phyloP scores from a whole-genome alignment of 2,888 invertebrate genomes.

The Antheraea yamamai region DNA sequence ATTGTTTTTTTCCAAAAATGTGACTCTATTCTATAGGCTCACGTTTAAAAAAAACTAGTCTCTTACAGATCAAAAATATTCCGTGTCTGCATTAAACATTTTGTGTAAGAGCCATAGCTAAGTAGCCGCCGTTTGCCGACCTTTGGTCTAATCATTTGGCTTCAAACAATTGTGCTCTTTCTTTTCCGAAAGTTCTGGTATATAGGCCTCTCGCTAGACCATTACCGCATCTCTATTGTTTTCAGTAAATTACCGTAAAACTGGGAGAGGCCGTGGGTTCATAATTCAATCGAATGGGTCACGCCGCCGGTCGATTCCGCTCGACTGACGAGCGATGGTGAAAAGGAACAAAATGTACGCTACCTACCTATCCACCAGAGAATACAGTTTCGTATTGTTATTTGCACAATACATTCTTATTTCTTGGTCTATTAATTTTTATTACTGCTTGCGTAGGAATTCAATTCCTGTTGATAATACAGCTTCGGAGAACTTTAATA shows the following conservation, averaged over 20 bases:
- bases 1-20: too few species aligned
- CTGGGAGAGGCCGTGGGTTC: slow-evolving; percentile 19
- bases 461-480: neutral
- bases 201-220: neutral
- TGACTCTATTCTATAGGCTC: too few species aligned
- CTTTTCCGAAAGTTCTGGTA: too few species aligned
- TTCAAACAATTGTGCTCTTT: too few species aligned
- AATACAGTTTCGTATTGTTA: neutral
- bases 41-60: too few species aligned
- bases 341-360: neutral
- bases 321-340: neutral
- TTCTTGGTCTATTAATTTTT: slow-evolving; percentile 4
- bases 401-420: neutral
- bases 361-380: neutral
- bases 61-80: too few species aligned
- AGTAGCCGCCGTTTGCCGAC: too few species aligned
- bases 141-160: too few species aligned
- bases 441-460: neutral
- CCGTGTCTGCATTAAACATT: too few species aligned
- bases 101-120: too few species aligned
- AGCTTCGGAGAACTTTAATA: neutral
- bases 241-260: slow-evolving; percentile 21
- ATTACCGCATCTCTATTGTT: slow-evolving; percentile 10
- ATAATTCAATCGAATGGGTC: slow-evolving; percentile 26
- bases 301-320: slow-evolving; percentile 30